These are phyloP conservation scores for Melanargia galathea DNA, from an alignment of 2,888 invertebrate genomes.

Conservation along the genomic window DNA sequence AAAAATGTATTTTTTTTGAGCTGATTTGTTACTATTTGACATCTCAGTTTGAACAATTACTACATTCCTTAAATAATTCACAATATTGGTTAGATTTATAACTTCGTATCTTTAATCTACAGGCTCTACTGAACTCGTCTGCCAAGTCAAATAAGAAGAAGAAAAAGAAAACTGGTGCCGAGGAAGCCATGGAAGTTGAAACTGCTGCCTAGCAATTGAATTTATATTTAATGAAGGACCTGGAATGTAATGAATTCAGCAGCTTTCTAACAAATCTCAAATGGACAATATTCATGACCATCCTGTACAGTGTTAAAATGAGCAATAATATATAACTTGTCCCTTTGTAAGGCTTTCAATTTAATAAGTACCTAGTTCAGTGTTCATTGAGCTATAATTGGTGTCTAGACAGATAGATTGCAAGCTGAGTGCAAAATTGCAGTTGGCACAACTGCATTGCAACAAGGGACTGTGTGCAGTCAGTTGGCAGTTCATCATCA, in stretches of 20 bases:
- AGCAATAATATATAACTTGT: slow-evolving; percentile 35
- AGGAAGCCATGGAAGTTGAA: slow-evolving; percentile 83
- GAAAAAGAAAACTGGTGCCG: slow-evolving; percentile 89
- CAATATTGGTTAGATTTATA: neutral
- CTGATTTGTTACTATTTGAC: slow-evolving; percentile 55
- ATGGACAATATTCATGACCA: slow-evolving; percentile 35
- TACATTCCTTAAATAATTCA: slow-evolving; percentile 48
- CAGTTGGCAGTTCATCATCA: no score
- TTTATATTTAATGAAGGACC: slow-evolving; percentile 31
- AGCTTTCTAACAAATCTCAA: slow-evolving; percentile 32
- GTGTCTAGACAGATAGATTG: no score
- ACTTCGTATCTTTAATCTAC: no score
- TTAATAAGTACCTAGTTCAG: slow-evolving; percentile 26
- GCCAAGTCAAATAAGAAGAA: slow-evolving; percentile 95
- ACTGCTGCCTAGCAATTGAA: slow-evolving; percentile 72
- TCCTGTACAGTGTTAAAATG: slow-evolving; percentile 30
- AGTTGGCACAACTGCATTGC: no score
- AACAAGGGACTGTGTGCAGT: no score
- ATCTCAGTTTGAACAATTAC: slow-evolving; percentile 70
- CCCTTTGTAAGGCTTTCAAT: slow-evolving; percentile 28
- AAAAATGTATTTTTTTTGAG: slow-evolving; percentile 69
- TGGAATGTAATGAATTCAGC: slow-evolving; percentile 36
- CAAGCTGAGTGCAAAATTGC: no score
- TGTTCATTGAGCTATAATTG: slow-evolving; percentile 34
- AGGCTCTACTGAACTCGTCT: slow-evolving; percentile 88